A percentile compares a stretch with the other conserved stretches of the same genome.
Conservation (phyloP, 1,140 invertebrate species). For the Platorchestia sp. region DNA sequence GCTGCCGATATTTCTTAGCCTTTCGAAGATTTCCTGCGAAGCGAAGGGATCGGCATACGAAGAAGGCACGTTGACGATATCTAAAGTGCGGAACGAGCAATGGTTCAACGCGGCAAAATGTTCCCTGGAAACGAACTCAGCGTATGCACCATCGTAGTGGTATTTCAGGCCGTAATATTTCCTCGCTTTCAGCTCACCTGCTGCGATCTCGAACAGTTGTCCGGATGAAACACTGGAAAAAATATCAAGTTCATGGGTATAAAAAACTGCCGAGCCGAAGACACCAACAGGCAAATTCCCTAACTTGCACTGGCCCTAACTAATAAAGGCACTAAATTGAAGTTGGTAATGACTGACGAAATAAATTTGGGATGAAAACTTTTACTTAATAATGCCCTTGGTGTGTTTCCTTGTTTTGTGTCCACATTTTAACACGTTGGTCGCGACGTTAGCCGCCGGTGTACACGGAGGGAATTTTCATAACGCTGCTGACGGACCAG, state of each 20-base stretch:
- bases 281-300: too few species aligned
- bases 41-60: neutral
- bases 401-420: too few species aligned
- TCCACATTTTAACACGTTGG: too few species aligned
- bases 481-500: too few species aligned
- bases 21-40: neutral
- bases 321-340: too few species aligned
- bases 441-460: too few species aligned
- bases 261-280: too few species aligned
- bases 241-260: neutral
- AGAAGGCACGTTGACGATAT: neutral
- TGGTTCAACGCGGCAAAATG: neutral
- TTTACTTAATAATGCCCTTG: too few species aligned
- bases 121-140: neutral
- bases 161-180: neutral
- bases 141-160: neutral
- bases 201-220: neutral
- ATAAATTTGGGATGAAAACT: too few species aligned
- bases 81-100: neutral
- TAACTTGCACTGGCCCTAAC: too few species aligned
- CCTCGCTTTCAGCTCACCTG: neutral
- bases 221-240: neutral
- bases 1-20: neutral
- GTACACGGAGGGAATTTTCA: too few species aligned
- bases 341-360: too few species aligned